Evolutionary conservation across 1,140 invertebrate genomes (phyloP), one percentile per base, ranked within the genome.

Genomic region (Halyomorpha halys): DNA sequence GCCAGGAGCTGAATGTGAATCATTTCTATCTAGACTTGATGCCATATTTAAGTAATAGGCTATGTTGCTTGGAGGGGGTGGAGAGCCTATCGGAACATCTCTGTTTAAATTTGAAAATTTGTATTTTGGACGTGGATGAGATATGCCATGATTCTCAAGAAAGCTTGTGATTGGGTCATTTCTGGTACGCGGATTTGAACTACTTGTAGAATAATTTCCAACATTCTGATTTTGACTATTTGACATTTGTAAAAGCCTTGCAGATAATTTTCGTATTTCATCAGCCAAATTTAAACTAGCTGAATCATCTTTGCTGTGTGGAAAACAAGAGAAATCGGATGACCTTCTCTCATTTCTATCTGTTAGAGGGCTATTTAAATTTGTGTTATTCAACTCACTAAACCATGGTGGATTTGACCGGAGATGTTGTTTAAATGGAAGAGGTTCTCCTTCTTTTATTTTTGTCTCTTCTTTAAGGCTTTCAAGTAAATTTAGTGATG

Each of bases 231-330:
- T 65, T 81, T 75, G 73, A 81, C 79, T 68, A 82, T 77, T 64
- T 8, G 71, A 68, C 72, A 89, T 85, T 74, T 82, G 83, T 34
- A 84, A 85, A 21, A 90, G 73, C 71, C 87, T 87, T 70, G 90
- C 86, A 0, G 85, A 85, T 0, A 91, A 70, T 73, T 86, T 87
- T 45, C 86, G 83, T 45, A 90, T 90, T 73, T 91, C 87, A 67
- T 89, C 87, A 0, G 86, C 86, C 65, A 86, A 74, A 72, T 85
- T 85, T 39, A 83, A 78, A 64, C 82, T 76, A 25, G 23, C 53
- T n/a, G 59, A 64, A 11, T 81, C 76, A 66, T 82, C 81, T 15
- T 76, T 73, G 65, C 76, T 76, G 72, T 81, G 79, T 27, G 82
- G 70, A 59, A 86, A 76, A 69, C 81, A 84, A 4, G 79, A 81